A percentile compares a stretch with the other conserved stretches of the same genome.
Conservation (phyloP, 2,113 vertebrate species). For the Corvus hawaiiensis region DNA sequence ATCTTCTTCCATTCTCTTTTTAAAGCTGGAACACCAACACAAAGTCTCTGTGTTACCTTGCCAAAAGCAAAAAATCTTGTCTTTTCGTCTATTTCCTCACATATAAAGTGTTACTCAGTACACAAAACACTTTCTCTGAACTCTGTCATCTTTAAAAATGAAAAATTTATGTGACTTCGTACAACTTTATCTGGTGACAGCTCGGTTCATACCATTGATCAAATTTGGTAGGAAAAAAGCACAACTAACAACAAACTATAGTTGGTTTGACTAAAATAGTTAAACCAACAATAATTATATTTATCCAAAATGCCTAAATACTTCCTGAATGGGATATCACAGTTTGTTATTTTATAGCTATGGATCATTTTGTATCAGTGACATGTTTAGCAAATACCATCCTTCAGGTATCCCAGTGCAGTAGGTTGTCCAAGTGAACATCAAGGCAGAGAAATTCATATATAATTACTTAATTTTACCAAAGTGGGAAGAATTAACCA, state of each 20-base stretch:
- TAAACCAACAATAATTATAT: neutral
- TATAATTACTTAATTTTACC: neutral
- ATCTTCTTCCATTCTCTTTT: slow-evolving; percentile 64
- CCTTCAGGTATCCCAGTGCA: neutral
- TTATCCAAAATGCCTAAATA: neutral
- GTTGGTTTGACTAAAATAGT: neutral
- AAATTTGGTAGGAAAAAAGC: neutral
- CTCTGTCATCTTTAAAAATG: slow-evolving; percentile 20
- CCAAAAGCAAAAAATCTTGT: slow-evolving; percentile 58
- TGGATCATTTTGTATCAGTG: neutral
- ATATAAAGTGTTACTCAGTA: slow-evolving; percentile 11
- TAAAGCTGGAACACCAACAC: slow-evolving; percentile 68
- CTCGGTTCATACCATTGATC: neutral
- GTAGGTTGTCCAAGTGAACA: neutral
- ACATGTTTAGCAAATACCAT: neutral
- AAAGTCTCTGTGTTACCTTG: slow-evolving; percentile 66
- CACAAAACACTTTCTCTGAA: slow-evolving; percentile 41
- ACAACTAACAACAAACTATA: neutral
- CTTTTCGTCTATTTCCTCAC: slow-evolving; percentile 38
- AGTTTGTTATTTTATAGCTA: neutral
- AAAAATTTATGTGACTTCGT: slow-evolving; percentile 14
- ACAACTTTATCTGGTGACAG: neutral
- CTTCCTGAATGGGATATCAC: neutral
- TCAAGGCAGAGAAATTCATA: neutral
- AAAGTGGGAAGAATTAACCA: neutral